These are phyloP conservation scores for Dyspetes luteomarginatus DNA, from an alignment of 2,888 invertebrate genomes.

Conservation along the genomic window DNA sequence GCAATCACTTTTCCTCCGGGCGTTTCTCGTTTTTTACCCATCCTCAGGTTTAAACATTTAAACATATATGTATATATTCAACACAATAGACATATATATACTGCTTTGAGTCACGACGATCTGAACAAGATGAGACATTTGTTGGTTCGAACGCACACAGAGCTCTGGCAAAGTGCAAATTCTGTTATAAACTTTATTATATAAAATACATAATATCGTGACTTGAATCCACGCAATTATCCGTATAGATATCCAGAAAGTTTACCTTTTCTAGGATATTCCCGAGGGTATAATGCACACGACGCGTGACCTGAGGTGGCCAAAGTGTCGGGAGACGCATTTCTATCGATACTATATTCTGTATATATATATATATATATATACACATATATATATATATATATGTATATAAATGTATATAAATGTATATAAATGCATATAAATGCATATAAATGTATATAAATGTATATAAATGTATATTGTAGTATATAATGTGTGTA, in stretches of 20 bases:
- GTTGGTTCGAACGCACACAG: background rate
- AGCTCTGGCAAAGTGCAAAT: slow-evolving; percentile 14
- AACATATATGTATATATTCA: background rate
- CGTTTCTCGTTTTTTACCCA: slow-evolving; percentile 54
- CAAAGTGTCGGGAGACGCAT: slow-evolving; percentile 47
- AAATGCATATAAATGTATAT: background rate
- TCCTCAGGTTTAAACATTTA: slow-evolving; percentile 1
- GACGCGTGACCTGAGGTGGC: slow-evolving; percentile 52
- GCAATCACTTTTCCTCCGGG: slow-evolving; percentile 63
- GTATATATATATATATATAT: too few relatives aligned
- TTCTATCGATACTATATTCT: too few relatives aligned
- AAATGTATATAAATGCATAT: background rate
- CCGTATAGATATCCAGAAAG: slow-evolving; percentile 8
- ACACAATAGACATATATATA: background rate
- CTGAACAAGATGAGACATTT: too few relatives aligned
- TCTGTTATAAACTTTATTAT: slow-evolving; percentile 38
- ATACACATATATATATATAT: too few relatives aligned
- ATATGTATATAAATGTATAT: background rate
- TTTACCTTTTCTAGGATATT: slow-evolving; percentile 39
- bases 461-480: background rate
- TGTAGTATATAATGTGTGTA: background rate
- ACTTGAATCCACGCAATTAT: slow-evolving; percentile 51
- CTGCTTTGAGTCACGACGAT: too few relatives aligned
- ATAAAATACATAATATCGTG: slow-evolving; percentile 48
- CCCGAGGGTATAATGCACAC: slow-evolving; percentile 42